Conservation (phyloP, 2,797 vertebrate genomes). For the Rhinatrema bivittatum region DNA sequence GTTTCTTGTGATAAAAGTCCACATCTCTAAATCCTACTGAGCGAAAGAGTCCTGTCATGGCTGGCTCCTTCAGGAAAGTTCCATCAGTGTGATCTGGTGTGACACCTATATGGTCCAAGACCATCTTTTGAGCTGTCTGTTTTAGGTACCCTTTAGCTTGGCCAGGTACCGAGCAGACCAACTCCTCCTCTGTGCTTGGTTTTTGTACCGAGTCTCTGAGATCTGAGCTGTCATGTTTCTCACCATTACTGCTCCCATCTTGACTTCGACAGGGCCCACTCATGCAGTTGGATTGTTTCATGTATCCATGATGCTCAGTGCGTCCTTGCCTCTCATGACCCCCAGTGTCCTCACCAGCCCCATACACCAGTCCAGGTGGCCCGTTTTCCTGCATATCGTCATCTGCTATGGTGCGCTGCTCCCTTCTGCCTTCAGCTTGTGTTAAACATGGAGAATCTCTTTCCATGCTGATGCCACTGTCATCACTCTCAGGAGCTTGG, state of each 20-base stretch:
- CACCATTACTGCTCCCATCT: fast-evolving
- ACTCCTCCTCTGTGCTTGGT: fast-evolving
- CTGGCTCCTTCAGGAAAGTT: fast-evolving
- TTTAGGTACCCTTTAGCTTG: constrained; percentile 47
- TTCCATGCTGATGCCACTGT: constrained; percentile 32
- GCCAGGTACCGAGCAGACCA: background rate
- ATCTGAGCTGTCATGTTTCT: background rate
- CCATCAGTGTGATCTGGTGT: background rate
- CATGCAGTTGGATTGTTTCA: no score
- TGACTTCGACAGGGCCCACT: no score
- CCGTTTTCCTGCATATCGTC: background rate
- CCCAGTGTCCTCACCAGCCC: background rate
- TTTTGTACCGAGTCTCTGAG: fast-evolving
- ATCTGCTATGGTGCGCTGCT: no score
- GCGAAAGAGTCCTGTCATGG: fast-evolving
- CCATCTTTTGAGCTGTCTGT: constrained; percentile 1
- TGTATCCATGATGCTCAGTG: constrained; percentile 27
- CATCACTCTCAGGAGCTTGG: constrained; percentile 8
- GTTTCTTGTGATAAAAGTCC: no score
- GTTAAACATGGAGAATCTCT: background rate
- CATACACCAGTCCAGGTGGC: background rate
- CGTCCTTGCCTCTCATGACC: background rate
- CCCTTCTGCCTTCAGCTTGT: fast-evolving
- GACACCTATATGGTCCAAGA: fast-evolving
- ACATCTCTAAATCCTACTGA: no score